phyloP scores from a whole-genome alignment of 2,113 vertebrate species.

The Camelus bactrianus region DNA sequence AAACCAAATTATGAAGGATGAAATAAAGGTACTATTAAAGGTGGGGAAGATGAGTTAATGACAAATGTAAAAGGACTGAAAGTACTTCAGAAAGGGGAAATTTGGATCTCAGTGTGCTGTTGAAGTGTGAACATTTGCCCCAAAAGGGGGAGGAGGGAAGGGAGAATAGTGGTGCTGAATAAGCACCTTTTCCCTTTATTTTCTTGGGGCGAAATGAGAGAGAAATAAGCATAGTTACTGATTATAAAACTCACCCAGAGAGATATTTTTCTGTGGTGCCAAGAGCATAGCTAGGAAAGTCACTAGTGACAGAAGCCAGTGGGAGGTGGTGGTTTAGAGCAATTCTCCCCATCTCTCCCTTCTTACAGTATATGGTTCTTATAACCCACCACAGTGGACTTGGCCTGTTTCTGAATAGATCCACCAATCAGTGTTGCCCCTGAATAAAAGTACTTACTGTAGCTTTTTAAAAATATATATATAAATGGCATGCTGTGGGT shows the following conservation, averaged over 20 bases:
- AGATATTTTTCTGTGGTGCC: not conserved
- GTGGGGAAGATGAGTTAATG: not conserved
- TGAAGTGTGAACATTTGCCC: not conserved
- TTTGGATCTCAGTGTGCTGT: not conserved
- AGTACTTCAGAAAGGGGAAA: not conserved
- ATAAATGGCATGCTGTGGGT: not conserved
- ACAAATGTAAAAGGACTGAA: not conserved
- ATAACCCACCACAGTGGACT: not conserved
- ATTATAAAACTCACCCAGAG: conserved; percentile 15
- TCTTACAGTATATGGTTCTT: not conserved
- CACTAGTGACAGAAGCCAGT: conserved; percentile 21
- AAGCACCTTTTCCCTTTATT: not conserved
- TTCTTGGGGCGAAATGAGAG: conserved; percentile 33
- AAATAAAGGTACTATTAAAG: not conserved
- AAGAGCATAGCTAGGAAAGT: conserved; percentile 26
- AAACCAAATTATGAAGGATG: not conserved
- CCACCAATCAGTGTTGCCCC: not conserved
- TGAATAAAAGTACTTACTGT: not conserved
- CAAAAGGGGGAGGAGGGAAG: not conserved
- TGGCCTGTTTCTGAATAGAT: not conserved
- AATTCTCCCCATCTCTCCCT: not conserved
- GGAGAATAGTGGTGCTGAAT: not conserved
- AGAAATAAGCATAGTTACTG: not conserved
- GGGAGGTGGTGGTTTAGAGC: not conserved
- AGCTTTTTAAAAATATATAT: not conserved